phyloP scores from a whole-genome alignment of 2,888 invertebrate genomes.

The Nomada goodeniana region DNA sequence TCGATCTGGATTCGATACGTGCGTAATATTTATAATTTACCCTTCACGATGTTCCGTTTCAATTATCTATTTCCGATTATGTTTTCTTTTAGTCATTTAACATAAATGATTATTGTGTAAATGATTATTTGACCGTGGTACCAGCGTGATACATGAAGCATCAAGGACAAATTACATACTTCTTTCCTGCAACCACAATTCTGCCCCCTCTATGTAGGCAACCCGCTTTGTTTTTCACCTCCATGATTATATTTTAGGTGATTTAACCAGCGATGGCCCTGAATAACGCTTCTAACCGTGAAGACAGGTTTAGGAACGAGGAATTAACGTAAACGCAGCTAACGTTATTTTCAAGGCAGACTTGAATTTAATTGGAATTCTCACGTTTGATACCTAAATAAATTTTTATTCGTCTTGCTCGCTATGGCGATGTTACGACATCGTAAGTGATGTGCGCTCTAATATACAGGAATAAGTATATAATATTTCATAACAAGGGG shows the following conservation, averaged over 20 bases:
- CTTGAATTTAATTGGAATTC: background rate
- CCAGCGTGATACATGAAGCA: conserved; percentile 20
- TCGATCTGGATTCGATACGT: too few relatives aligned
- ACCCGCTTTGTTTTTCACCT: conserved; percentile 10
- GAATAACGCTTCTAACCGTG: conserved; percentile 9
- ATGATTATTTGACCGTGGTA: conserved; percentile 40
- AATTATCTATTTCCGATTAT: too few relatives aligned
- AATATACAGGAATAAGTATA: too few relatives aligned
- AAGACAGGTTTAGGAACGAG: background rate
- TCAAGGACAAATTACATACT: conserved; percentile 44
- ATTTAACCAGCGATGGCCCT: background rate
- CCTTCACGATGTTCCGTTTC: too few relatives aligned
- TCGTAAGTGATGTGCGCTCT: background rate
- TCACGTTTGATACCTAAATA: background rate
- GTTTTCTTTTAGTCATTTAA: background rate
- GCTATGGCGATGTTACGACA: background rate
- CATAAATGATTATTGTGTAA: background rate
- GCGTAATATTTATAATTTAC: too few relatives aligned
- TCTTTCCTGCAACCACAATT: conserved; percentile 37
- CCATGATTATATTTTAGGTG: conserved; percentile 22
- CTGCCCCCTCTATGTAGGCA: conserved; percentile 1
- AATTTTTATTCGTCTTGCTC: background rate
- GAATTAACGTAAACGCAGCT: background rate
- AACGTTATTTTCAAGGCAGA: background rate
- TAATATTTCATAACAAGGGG: background rate